Base-by-base conservation (phyloP, 2,888 invertebrate species). In the Pristionchus arcanus region DNA sequence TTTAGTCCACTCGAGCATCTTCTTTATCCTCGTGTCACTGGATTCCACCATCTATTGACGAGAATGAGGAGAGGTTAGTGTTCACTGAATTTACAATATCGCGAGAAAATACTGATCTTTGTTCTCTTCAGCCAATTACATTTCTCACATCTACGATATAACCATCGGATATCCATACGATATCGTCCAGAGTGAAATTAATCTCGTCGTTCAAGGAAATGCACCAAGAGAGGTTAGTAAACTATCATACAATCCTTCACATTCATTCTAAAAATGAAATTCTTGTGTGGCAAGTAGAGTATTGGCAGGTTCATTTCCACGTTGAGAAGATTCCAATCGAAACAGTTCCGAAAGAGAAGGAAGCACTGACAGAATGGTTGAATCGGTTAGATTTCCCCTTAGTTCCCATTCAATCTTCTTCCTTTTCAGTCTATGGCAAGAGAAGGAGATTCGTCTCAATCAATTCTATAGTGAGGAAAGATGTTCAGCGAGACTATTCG, bases 21-120 rank as follows among this genome's bases (percentile, higher is more conserved):
- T 1, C 96, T 98, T 5, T 98, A 98, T 95, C 98, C 98, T 0
- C 97, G 97, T 91, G 97, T 97, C 4, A 97, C 97, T 0, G 98
- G 98, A 0, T 96, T 96, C 93, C 94, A 95, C 25, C 96, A 96
- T 94, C 94, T 96, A 85, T 95, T 95, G n/a, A 95, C 96, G 87
- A 95, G 96, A 91, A 96, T 96, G 96, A 94, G 95, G 91, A 94
- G 96, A 94, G 95, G 96, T 96, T 5, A 4, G 28, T 68, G 28
- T 11, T 68, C 31, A 11, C 31, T 68, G 68, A 68, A 31, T 2
- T 28, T 68, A 28, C 7, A 68, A 3, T 13, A n/a, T 68, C 28
- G n/a, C 9, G 31, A 2, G 34, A 74, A n/a, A 83, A 53, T 53
- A 83, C n/a, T 63, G 2, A 11, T n/a, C 28, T 63, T 55, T 13